Base-by-base conservation (phyloP, 2,888 invertebrate species). In the Campoplex capitator region DNA sequence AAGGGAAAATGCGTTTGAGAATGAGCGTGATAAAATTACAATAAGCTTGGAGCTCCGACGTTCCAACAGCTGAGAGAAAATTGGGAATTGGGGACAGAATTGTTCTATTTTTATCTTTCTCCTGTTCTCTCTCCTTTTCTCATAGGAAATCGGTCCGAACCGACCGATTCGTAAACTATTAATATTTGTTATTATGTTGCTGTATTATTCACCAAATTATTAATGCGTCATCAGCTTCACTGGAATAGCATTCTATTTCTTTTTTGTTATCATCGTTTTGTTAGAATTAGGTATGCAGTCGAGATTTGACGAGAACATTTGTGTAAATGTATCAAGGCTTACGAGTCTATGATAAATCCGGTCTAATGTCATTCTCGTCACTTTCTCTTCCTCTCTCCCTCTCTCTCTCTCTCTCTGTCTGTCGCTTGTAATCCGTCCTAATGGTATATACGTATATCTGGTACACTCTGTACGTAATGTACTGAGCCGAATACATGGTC, bases 401-500 rank as follows among this genome's bases (percentile, higher is more conserved):
- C 38, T 6, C 38, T 6, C 38, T 38, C 38, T 38, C 38, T 18
- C 23, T 23, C 23, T 9, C 7, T n/a, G 3, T 28, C 28, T 1
- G 28, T 58, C 28, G 58, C 58, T 58, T n/a, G 58, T 28, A 58
- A 58, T 58, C 58, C 13, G 58, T 58, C 28, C 28, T 3, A 28
- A 58, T 58, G 8, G 13, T 28, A 9, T 58, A 28, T 51, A n/a
- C 13, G 4, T 32, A 8, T 58, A 11, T 58, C 28, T 58, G 23
- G 23, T 23, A 23, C 23, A n/a, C n/a, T n/a, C n/a, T 8, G 56
- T 56, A 32, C 32, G 54, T 67, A 45, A 79, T 71, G 68, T 73
- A 86, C 32, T 58, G 75, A 65, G 75, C 78, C 73, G 86, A 83
- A 86, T 78, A 82, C 86, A 45, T 16, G 67, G 85, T 84, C 85